These are phyloP conservation scores for Synergus laeviventris DNA, from an alignment of 2,888 invertebrate species.

Conservation along the genomic window DNA sequence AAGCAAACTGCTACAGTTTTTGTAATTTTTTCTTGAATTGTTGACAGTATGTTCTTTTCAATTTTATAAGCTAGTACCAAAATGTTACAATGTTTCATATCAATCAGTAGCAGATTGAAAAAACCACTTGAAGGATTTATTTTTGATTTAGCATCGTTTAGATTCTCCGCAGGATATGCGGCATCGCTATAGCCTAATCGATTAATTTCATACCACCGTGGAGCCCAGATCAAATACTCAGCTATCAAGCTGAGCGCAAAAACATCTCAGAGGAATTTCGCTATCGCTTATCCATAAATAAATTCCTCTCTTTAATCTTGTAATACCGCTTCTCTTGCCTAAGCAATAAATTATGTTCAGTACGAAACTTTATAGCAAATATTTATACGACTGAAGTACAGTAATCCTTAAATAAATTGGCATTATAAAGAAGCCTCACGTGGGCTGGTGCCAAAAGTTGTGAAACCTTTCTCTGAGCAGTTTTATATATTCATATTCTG, in stretches of 20 bases:
- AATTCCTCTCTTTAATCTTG: slow-evolving; percentile 16
- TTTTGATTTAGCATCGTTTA: not conserved
- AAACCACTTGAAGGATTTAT: not conserved
- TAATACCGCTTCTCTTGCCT: not conserved
- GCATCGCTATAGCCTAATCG: slow-evolving; percentile 6
- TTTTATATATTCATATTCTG: not conserved
- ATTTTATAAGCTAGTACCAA: not conserved
- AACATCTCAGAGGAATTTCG: slow-evolving; percentile 22
- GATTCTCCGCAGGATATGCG: not conserved
- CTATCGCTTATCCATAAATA: slow-evolving; percentile 10
- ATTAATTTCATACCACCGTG: slow-evolving; percentile 15
- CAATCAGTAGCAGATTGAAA: not conserved
- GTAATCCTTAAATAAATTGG: not conserved
- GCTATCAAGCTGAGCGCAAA: slow-evolving; percentile 23
- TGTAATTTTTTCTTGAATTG: not conserved
- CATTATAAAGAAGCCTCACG: not conserved
- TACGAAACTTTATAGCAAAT: not conserved
- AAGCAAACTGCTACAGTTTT: slow-evolving; percentile 5
- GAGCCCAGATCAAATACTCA: slow-evolving; percentile 22
- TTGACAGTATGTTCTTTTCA: slow-evolving; percentile 3
- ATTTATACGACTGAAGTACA: not conserved
- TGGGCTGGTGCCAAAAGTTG: not conserved
- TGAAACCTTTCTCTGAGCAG: not conserved
- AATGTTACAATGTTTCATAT: not conserved
- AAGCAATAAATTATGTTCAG: not conserved